Evolutionary conservation across 2,888 invertebrate genomes (phyloP).

Genomic region (Euplexia lucipara): DNA sequence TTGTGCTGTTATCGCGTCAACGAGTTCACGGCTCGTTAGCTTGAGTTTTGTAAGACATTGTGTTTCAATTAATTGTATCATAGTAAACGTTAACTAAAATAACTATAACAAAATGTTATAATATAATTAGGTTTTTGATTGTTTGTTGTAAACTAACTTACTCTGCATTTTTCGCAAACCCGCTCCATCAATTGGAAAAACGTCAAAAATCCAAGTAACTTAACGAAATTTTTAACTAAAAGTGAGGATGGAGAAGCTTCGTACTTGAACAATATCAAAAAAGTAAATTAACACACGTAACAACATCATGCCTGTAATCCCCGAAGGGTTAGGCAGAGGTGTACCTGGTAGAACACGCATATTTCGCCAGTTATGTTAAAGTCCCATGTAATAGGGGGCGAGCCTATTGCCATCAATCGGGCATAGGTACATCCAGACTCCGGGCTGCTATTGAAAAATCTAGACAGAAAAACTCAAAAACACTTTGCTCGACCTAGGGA

Average conservation of each 20-base stretch:
- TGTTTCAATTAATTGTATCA: conserved; percentile 1
- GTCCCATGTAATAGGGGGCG: too few relatives aligned
- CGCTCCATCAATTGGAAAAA: conserved; percentile 1
- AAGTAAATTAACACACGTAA: too few relatives aligned
- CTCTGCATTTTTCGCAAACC: not conserved
- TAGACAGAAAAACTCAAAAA: too few relatives aligned
- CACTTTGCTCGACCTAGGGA: too few relatives aligned
- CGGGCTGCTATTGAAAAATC: too few relatives aligned
- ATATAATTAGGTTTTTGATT: too few relatives aligned
- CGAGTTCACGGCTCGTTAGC: conserved; percentile 8
- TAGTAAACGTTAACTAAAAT: not conserved
- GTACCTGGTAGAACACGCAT: too few relatives aligned
- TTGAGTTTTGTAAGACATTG: not conserved
- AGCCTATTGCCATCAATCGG: too few relatives aligned
- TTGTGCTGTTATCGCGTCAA: conserved; percentile 10
- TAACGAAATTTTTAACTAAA: conserved; percentile 1
- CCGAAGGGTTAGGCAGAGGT: too few relatives aligned
- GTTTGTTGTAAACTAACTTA: not conserved
- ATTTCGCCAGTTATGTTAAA: too few relatives aligned
- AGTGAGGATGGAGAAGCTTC: not conserved
- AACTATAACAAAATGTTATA: not conserved
- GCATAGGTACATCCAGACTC: too few relatives aligned
- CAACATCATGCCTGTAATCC: too few relatives aligned
- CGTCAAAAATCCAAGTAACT: not conserved
- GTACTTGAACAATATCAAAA: not conserved